Conservation (phyloP, 2,113 vertebrate species). For the Dolichotis patagonum region DNA sequence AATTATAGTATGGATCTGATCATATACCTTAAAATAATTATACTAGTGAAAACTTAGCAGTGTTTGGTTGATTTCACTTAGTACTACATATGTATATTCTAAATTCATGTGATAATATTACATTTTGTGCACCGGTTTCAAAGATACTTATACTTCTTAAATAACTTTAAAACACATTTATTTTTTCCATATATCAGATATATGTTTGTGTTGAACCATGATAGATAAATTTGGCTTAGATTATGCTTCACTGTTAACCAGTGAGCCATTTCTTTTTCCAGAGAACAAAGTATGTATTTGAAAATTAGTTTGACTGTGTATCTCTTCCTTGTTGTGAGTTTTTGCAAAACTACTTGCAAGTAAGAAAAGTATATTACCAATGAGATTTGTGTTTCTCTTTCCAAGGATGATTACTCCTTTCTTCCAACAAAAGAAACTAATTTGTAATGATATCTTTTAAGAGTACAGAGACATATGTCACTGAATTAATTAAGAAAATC, state of each 20-base stretch:
- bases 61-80: neutral
- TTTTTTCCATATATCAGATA: neutral
- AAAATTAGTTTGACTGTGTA: neutral
- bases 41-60: neutral
- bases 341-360: neutral
- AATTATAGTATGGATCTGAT: neutral
- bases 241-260: neutral
- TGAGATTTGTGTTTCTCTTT: neutral
- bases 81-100: neutral
- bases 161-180: neutral
- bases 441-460: constrained; percentile 27
- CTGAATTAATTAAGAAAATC: constrained; percentile 21
- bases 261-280: neutral
- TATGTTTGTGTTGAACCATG: neutral
- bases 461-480: constrained; percentile 27
- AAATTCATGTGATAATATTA: neutral
- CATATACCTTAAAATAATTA: neutral
- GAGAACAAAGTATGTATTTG: neutral
- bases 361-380: neutral
- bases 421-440: constrained; percentile 48
- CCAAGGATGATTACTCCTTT: neutral
- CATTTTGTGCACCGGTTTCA: neutral
- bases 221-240: neutral
- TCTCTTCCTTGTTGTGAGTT: neutral
- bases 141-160: neutral